phyloP scores from a whole-genome alignment of 1,140 invertebrate genomes.

The Drosophila micromelanica region DNA sequence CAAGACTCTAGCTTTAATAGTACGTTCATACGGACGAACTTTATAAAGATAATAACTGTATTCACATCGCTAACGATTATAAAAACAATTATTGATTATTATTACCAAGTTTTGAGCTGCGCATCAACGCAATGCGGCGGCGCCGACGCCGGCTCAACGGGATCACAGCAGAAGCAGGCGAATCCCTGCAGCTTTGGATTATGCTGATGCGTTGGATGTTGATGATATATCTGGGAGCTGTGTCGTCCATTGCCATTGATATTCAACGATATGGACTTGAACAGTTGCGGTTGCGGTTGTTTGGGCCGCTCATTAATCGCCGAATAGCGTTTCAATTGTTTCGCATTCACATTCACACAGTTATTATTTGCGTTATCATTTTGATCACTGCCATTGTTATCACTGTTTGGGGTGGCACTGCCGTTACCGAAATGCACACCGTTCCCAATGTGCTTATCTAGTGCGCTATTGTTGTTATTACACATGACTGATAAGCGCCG shows the following conservation, averaged over 20 bases:
- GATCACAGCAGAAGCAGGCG: conserved; percentile 68
- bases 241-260: conserved; percentile 14
- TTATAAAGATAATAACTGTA: too few relatives aligned
- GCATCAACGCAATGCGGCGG: conserved; percentile 1
- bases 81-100: neutral
- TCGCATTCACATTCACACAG: conserved; percentile 40
- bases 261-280: conserved; percentile 65
- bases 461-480: conserved; percentile 63
- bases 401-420: conserved; percentile 9
- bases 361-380: conserved; percentile 48
- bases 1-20: too few relatives aligned
- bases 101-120: conserved; percentile 18
- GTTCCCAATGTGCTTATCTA: conserved; percentile 62
- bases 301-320: conserved; percentile 32
- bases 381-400: conserved; percentile 3
- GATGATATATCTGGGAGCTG: conserved; percentile 3
- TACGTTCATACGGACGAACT: too few relatives aligned
- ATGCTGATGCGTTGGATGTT: conserved; percentile 29
- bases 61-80: neutral
- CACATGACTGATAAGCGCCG: conserved; percentile 61
- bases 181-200: conserved; percentile 43
- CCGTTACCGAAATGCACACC: conserved; percentile 54
- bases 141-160: conserved; percentile 6
- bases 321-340: conserved; percentile 62
- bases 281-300: conserved; percentile 41